Percentiles rank a stretch among this genome's conserved stretches.
Evolutionary conservation across 2,888 invertebrate species (phyloP).

Genomic region (Cheilosia vulpina): DNA sequence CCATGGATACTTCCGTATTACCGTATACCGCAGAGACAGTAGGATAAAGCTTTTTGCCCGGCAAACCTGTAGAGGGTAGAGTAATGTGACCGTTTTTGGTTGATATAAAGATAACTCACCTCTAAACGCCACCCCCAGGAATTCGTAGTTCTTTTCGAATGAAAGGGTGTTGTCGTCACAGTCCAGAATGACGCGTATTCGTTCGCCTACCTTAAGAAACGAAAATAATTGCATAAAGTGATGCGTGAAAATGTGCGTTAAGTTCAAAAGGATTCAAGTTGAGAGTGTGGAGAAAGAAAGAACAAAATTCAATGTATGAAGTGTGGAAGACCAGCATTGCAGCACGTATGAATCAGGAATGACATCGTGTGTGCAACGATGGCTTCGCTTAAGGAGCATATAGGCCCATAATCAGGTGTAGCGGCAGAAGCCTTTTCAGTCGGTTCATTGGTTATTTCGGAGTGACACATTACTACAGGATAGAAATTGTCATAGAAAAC

Average conservation of each 20-base stretch:
- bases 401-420: too few relatives aligned
- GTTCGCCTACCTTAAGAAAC: conserved; percentile 92
- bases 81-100: conserved; percentile 57
- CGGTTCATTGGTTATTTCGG: too few relatives aligned
- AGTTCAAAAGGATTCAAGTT: neutral
- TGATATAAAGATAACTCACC: conserved; percentile 85
- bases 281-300: too few relatives aligned
- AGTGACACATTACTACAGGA: too few relatives aligned
- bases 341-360: too few relatives aligned
- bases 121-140: conserved; percentile 98
- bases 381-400: too few relatives aligned
- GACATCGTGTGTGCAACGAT: too few relatives aligned
- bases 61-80: conserved; percentile 87
- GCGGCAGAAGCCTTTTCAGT: too few relatives aligned
- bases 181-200: conserved; percentile 98
- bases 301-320: too few relatives aligned
- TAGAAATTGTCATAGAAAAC: too few relatives aligned
- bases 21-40: conserved; percentile 99
- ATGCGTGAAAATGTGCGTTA: neutral
- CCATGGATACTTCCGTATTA: conserved; percentile 99
- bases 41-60: conserved; percentile 96
- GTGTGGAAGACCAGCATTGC: too few relatives aligned
- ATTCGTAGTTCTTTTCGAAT: conserved; percentile 99
- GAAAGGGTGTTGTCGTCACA: conserved; percentile 98
- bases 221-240: neutral